Percentiles rank a stretch among this genome's conserved stretches.
These are phyloP conservation scores for Hirtodrosophila histrioides DNA, from an alignment of 2,888 invertebrate genomes.

Conservation along the genomic window DNA sequence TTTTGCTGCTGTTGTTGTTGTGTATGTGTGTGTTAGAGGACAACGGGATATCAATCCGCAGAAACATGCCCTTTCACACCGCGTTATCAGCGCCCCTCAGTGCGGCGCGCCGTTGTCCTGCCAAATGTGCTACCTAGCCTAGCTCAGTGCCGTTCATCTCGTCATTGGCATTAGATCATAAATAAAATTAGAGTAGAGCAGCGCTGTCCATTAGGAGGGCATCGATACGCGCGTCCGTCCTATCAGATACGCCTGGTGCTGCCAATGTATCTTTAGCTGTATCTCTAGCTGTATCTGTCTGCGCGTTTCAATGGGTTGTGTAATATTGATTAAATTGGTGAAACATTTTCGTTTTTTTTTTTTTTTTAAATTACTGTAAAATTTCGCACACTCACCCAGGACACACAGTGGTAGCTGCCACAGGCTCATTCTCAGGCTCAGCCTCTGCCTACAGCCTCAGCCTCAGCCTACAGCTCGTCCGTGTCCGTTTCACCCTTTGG, in stretches of 20 bases:
- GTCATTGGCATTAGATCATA: constrained; percentile 79
- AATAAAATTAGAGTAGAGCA: constrained; percentile 80
- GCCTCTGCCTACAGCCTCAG: constrained; percentile 7
- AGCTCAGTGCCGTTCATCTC: constrained; percentile 15
- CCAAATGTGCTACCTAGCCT: constrained; percentile 18
- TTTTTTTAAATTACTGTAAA: constrained; percentile 83
- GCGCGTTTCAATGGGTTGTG: constrained; percentile 61
- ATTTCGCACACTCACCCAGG: constrained; percentile 80
- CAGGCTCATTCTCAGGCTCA: constrained; percentile 6
- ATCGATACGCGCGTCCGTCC: constrained; percentile 40
- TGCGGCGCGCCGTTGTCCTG: constrained; percentile 19
- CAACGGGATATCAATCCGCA: constrained; percentile 84
- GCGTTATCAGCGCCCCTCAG: constrained; percentile 59
- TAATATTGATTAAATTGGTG: constrained; percentile 83
- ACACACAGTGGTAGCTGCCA: constrained; percentile 33
- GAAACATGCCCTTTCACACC: constrained; percentile 84
- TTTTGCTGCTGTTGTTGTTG: too few species aligned
- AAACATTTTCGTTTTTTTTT: constrained; percentile 51
- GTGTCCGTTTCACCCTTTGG: constrained; percentile 70
- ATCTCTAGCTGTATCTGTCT: constrained; percentile 12
- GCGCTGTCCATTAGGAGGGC: constrained; percentile 72
- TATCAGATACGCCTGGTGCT: constrained; percentile 74
- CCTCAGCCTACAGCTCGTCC: constrained; percentile 9
- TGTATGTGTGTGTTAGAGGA: constrained; percentile 31
- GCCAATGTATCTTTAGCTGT: constrained; percentile 42